Base-by-base conservation (phyloP, 2,797 vertebrate genomes). In the Rhynchotus rufescens region DNA sequence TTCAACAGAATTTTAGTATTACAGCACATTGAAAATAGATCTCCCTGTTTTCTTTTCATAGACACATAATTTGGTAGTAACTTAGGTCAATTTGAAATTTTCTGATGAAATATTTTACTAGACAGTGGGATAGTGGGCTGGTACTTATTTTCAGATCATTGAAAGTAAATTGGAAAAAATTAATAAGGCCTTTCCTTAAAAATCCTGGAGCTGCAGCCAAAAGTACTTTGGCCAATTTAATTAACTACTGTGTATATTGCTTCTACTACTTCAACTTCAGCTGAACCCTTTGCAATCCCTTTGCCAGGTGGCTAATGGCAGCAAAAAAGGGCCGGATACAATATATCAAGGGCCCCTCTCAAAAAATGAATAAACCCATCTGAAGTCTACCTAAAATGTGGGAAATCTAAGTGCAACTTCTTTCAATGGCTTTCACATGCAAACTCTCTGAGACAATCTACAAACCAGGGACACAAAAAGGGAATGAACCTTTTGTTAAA, bases 161-260 rank as follows among this genome's bases (percentile, higher is more conserved):
- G 62, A 80, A 83, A 78, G 7, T 49, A 78, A 89, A 91, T 68
- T 74, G 51, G 45, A 91, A 81, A 91, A 85, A 42, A 80, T n/a
- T 85, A 87, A 72, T 49, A 83, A 80, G 5, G 12, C 10, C 8
- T 68, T 83, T 94, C 25, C 30, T 34, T 62, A 83, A 85, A 67
- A 89, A 40, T 22, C 47, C 32, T 67, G 60, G 80, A 72, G 26
- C 49, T 68, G 42, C 10, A 90, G 69, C 17, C 85, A 92, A 36
- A 92, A 84, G 16, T 13, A 67, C 40, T 78, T 75, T 42, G 67
- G 62, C 54, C 77, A 79, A 59, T 69, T 89, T 69, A 86, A 89
- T 89, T 83, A 91, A 92, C 74, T 89, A 21, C 30, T 44, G 12
- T 42, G 10, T 65, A 44, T 44, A 87, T 38, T 71, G 42, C 6